A percentile compares a stretch with the other conserved stretches of the same genome.
Evolutionary conservation across 2,888 invertebrate species (phyloP).

Genomic region (Actias luna): DNA sequence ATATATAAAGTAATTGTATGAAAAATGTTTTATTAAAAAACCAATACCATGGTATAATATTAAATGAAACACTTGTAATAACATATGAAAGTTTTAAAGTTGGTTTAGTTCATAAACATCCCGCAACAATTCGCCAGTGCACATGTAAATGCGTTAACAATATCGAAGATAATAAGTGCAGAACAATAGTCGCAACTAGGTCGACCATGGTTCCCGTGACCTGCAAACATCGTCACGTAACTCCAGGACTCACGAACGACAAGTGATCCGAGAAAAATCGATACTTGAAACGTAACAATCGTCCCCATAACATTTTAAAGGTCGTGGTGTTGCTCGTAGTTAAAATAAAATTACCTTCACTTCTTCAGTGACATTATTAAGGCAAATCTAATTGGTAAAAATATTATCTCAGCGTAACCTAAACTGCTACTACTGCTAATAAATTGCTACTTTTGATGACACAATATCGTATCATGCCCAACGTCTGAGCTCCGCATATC

Average conservation of each 20-base stretch:
- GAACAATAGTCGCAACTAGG: constrained; percentile 27
- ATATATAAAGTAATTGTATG: not conserved
- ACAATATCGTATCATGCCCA: constrained; percentile 4
- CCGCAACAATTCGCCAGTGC: not conserved
- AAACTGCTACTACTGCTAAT: not conserved
- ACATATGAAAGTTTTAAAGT: not conserved
- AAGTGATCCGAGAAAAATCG: constrained; percentile 9
- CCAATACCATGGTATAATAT: not conserved
- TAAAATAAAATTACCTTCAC: not conserved
- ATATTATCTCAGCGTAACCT: not conserved
- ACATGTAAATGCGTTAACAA: constrained; percentile 6
- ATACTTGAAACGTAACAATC: constrained; percentile 4
- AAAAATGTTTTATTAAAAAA: not conserved
- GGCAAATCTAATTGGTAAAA: not conserved
- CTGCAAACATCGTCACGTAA: constrained; percentile 26
- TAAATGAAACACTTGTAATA: not conserved
- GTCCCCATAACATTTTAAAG: constrained; percentile 12
- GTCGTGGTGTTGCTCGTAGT: not conserved
- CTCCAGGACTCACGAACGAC: constrained; percentile 25
- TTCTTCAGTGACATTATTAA: not conserved
- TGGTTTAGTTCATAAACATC: not conserved
- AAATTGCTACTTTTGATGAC: constrained; percentile 14
- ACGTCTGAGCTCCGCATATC: constrained; percentile 11
- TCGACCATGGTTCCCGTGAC: constrained; percentile 24
- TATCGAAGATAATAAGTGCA: constrained; percentile 21